A percentile compares a stretch with the other conserved stretches of the same genome.
Conservation (phyloP, 2,113 vertebrate species). For the Trematomus loennbergii region DNA sequence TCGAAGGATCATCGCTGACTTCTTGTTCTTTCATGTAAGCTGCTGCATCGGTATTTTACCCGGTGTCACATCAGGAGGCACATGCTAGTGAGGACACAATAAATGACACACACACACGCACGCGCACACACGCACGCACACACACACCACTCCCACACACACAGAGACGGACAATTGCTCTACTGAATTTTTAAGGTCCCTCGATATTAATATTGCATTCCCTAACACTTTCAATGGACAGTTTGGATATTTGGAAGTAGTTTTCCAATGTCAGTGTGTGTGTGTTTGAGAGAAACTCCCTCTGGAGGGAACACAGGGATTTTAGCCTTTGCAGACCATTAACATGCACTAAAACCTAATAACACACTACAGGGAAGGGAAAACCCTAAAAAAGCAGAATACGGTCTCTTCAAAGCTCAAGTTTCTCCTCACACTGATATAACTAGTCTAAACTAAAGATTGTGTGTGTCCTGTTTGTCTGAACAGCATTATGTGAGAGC, state of each 20-base stretch:
- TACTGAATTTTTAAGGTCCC: background rate
- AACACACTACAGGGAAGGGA: too few relatives aligned
- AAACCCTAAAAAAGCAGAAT: too few relatives aligned
- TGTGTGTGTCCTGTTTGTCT: background rate
- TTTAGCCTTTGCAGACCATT: too few relatives aligned
- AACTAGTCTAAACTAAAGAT: too few relatives aligned
- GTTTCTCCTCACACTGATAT: background rate
- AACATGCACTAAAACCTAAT: too few relatives aligned
- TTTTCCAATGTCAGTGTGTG: too few relatives aligned
- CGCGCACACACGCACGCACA: background rate
- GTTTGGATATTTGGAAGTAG: too few relatives aligned
- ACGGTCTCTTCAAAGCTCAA: background rate
- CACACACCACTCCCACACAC: background rate
- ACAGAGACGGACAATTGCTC: background rate
- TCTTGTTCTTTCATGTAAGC: slow-evolving; percentile 1
- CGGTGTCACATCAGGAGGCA: slow-evolving; percentile 42
- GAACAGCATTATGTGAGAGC: background rate
- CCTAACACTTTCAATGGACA: background rate
- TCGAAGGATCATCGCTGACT: slow-evolving; percentile 10
- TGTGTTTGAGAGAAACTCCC: too few relatives aligned
- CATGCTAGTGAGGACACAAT: background rate
- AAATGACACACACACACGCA: slow-evolving; percentile 3
- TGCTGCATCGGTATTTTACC: slow-evolving; percentile 1
- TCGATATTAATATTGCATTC: background rate
- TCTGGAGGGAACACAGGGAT: too few relatives aligned